Base-by-base conservation (phyloP, 2,797 vertebrate species). In the Tamandua tetradactyla region DNA sequence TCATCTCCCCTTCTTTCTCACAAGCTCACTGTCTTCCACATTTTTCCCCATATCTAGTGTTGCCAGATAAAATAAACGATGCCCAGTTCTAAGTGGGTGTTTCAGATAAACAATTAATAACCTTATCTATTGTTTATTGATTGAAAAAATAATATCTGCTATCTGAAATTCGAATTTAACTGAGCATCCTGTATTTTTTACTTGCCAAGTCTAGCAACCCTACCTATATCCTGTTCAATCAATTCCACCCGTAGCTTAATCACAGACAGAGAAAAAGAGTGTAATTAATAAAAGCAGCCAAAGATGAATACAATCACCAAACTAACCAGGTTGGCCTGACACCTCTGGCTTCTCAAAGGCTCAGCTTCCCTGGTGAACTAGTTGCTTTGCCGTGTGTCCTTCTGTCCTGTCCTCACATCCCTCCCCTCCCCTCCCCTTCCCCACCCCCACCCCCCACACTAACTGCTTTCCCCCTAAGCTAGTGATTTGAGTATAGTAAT, bases 161-260 rank as follows among this genome's bases (percentile, higher is more conserved):
- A 52, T 68, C 32, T 71, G 52, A 95, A 80, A 95, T 89, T 94
- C 37, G 87, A 66, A 82, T 88, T 95, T 85, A 95, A 74, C 84
- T 23, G 7, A 78, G n/a, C 5, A n/a, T 61, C 47, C 42, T 88
- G 25, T 62, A 32, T 42, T 95, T 95, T 95, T 80, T 47, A 25
- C 85, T 88, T 86, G 42, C 35, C 90, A 90, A 85, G 68, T 89
- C 57, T 95, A 64, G 32, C 40, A 82, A 85, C 15, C 1, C 11
- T 74, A 27, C 40, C 44, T 82, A 69, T 40, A 30, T 42, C 30
- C 35, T 5, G 47, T 47, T 30, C 37, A 87, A 44, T 49, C 47
- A 6, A 40, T 79, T 37, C 10, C 25, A 47, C 27, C 0, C 12
- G 11, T n/a, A 83, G 27, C 40, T 82, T 84, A 93, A 66, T 10